Percentiles rank a stretch among this genome's conserved stretches.
Conservation (phyloP, 2,888 invertebrate species). For the Pandemis heparana region DNA sequence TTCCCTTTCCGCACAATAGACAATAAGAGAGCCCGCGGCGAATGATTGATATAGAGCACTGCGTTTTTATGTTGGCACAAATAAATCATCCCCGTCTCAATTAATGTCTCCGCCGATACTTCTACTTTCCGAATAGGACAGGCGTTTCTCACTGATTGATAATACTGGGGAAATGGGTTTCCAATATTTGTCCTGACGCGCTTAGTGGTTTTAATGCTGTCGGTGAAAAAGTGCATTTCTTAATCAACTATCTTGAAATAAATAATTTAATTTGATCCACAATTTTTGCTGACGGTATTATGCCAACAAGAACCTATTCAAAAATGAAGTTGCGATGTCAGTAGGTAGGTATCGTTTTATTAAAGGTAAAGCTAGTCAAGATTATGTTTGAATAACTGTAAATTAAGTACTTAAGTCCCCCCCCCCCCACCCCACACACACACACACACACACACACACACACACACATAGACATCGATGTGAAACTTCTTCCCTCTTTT, state of each 20-base stretch:
- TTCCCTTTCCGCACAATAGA: slow-evolving; percentile 46
- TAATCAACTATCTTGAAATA: neutral
- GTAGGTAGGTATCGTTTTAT: no score
- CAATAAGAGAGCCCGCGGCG: slow-evolving; percentile 48
- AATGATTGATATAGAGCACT: slow-evolving; percentile 58
- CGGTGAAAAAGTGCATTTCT: neutral
- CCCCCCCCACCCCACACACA: no score
- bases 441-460: no score
- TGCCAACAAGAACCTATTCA: no score
- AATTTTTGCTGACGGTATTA: no score
- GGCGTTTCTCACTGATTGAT: slow-evolving; percentile 59
- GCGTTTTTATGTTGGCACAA: slow-evolving; percentile 56
- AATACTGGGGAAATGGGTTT: slow-evolving; percentile 45
- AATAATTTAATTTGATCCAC: no score
- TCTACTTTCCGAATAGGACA: slow-evolving; percentile 50
- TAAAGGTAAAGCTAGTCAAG: no score
- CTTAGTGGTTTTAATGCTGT: slow-evolving; percentile 7
- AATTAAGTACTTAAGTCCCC: no score
- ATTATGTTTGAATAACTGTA: no score
- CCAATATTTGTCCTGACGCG: slow-evolving; percentile 34
- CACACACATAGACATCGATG: no score
- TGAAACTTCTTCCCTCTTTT: no score
- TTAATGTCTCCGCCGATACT: slow-evolving; percentile 58
- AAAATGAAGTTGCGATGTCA: no score
- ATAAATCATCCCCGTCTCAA: slow-evolving; percentile 64